Conservation (phyloP, 2,113 vertebrate species). For the Malaclemys terrapin region DNA sequence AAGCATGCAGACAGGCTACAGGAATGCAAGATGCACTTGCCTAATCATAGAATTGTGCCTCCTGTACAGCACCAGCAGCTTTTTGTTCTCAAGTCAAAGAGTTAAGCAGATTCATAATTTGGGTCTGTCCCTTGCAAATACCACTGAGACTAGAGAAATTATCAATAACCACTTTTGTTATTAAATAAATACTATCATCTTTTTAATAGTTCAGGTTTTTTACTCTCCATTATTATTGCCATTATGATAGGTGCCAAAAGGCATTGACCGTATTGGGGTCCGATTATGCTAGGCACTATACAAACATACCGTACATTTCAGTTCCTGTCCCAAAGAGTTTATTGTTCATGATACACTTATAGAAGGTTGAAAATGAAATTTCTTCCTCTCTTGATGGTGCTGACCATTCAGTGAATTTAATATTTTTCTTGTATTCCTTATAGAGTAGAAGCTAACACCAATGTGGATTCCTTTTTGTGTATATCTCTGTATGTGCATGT, state of each 20-base stretch:
- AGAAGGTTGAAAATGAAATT: neutral
- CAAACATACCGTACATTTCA: neutral
- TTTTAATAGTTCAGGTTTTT: neutral
- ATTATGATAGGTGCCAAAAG: neutral
- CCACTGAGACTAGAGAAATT: neutral
- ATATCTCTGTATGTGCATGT: neutral
- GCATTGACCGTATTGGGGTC: neutral
- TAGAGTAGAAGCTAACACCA: neutral
- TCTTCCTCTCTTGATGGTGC: neutral
- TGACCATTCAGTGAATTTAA: neutral
- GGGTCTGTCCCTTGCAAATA: neutral
- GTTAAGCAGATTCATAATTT: neutral
- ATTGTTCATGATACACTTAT: fast-evolving
- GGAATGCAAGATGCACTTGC: neutral
- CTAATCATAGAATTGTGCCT: neutral
- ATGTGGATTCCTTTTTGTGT: neutral
- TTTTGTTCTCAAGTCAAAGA: neutral
- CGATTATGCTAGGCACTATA: neutral
- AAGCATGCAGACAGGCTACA: neutral
- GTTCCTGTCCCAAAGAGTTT: neutral
- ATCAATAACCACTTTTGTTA: neutral
- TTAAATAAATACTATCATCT: neutral
- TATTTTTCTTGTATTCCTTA: neutral
- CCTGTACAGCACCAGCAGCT: neutral
- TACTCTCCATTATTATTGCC: neutral